Evolutionary conservation across 2,797 vertebrate genomes (phyloP).

Genomic region (Corythornis leucogaster): DNA sequence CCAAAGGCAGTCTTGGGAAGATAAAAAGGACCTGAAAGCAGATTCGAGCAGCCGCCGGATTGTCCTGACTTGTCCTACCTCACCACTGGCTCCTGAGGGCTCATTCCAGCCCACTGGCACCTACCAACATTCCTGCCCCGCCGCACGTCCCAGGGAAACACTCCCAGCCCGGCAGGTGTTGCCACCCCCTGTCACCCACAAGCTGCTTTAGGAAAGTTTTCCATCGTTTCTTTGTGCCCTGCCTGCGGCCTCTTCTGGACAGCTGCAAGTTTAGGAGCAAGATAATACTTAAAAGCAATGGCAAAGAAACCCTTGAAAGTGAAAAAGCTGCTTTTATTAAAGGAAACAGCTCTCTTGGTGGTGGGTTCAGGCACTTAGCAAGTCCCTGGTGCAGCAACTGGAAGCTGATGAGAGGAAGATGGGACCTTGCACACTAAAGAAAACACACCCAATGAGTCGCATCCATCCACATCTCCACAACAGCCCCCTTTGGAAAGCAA

Average conservation of each 20-base stretch:
- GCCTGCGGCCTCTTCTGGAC: not conserved
- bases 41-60: not conserved
- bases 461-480: accelerated
- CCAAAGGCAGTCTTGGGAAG: accelerated
- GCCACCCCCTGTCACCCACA: not conserved
- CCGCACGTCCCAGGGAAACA: not conserved
- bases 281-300: not conserved
- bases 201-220: not conserved
- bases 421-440: not conserved
- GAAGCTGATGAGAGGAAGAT: not conserved
- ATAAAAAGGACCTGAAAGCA: not conserved
- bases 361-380: not conserved
- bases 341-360: not conserved
- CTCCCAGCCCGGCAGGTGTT: not conserved
- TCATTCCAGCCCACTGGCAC: not conserved
- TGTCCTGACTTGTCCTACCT: not conserved
- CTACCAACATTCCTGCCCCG: accelerated
- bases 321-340: not conserved
- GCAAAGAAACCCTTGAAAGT: not conserved
- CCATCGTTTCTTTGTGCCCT: not conserved
- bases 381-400: not conserved
- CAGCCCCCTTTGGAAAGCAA: not conserved
- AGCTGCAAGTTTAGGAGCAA: not conserved
- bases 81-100: accelerated
- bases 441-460: not conserved